A percentile compares a stretch with the other conserved stretches of the same genome.
These are phyloP conservation scores for Sepioteuthis lessoniana DNA, from an alignment of 2,888 invertebrate species.

Conservation along the genomic window DNA sequence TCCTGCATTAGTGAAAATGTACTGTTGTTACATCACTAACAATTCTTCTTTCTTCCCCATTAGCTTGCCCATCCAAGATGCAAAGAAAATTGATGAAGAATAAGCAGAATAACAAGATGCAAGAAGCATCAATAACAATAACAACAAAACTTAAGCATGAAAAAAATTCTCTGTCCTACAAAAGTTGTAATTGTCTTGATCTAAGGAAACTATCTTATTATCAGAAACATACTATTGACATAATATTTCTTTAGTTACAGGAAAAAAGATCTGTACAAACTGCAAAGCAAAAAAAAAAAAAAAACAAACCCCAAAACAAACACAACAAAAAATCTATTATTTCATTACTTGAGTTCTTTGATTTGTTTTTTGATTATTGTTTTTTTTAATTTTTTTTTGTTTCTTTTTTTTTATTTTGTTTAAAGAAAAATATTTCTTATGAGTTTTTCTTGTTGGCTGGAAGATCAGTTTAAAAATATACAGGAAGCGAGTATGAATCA, in stretches of 20 bases:
- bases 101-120: background rate
- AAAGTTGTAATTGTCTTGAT: constrained; percentile 23
- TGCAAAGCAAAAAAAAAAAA: background rate
- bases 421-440: background rate
- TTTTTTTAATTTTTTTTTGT: too few relatives aligned
- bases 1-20: background rate
- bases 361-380: background rate
- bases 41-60: background rate
- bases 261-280: background rate
- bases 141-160: background rate
- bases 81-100: background rate
- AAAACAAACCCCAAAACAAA: background rate
- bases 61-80: background rate
- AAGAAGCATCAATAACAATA: background rate
- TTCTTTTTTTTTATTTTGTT: background rate
- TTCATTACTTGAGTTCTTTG: background rate
- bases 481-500: background rate
- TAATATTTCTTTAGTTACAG: background rate
- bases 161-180: background rate
- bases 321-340: background rate
- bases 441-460: background rate
- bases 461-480: constrained; percentile 33
- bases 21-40: background rate
- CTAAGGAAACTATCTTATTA: constrained; percentile 1
- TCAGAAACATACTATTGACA: constrained; percentile 10